phyloP scores from a whole-genome alignment of 1,140 invertebrate species.

The Drosophila mayri region DNA sequence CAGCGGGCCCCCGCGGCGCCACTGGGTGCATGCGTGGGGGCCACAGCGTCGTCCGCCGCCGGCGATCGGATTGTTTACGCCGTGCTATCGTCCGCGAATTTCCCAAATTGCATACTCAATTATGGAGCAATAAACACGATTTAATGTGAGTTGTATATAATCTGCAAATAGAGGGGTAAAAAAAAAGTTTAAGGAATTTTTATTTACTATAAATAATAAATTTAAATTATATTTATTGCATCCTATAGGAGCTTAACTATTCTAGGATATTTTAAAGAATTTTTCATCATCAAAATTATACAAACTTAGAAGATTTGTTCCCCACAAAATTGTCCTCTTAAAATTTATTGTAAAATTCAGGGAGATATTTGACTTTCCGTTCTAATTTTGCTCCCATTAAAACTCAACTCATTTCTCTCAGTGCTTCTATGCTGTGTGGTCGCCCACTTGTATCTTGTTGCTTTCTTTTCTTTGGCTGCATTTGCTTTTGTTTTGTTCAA shows the following conservation, averaged over 20 bases:
- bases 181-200: not conserved
- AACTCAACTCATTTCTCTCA: slow-evolving; percentile 23
- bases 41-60: slow-evolving; percentile 82
- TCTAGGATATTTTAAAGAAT: not conserved
- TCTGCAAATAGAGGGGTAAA: slow-evolving; percentile 1
- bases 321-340: not conserved
- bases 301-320: not conserved
- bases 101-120: slow-evolving; percentile 26
- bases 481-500: slow-evolving; percentile 62
- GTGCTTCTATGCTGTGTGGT: slow-evolving; percentile 71
- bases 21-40: slow-evolving; percentile 83
- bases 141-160: slow-evolving; percentile 6
- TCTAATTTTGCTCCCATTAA: not conserved
- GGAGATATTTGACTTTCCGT: not conserved
- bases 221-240: too few species aligned
- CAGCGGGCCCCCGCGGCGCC: slow-evolving; percentile 84
- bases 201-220: not conserved
- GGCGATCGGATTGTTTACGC: slow-evolving; percentile 72
- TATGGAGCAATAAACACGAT: slow-evolving; percentile 1
- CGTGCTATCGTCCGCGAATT: slow-evolving; percentile 28
- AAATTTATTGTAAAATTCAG: not conserved
- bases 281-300: not conserved
- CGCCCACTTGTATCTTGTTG: slow-evolving; percentile 57
- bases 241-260: too few species aligned
- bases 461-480: slow-evolving; percentile 34